phyloP scores from a whole-genome alignment of 2,888 invertebrate species.

The Cordylochernes scorpioides region DNA sequence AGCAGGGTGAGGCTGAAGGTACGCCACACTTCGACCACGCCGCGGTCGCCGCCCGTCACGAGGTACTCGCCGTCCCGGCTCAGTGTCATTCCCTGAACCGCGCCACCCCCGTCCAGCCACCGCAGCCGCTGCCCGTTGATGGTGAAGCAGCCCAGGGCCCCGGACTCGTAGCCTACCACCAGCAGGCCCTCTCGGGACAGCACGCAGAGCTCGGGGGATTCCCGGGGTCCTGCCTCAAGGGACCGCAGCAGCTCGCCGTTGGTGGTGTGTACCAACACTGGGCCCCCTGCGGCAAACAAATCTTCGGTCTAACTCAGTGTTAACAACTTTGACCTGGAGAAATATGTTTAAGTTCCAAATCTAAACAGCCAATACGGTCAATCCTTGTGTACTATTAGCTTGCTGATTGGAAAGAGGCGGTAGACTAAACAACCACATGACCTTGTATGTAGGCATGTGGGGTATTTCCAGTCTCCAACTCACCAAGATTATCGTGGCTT shows the following conservation, averaged over 20 bases:
- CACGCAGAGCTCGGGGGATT: constrained; percentile 56
- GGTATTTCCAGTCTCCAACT: too few species aligned
- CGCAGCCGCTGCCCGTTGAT: constrained; percentile 70
- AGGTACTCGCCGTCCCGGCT: constrained; percentile 96
- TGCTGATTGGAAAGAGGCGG: too few species aligned
- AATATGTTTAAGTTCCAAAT: too few species aligned
- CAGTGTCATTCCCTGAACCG: too few species aligned
- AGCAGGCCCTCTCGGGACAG: constrained; percentile 89
- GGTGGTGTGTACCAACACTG: constrained; percentile 87
- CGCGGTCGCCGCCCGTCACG: constrained; percentile 86
- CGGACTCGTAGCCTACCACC: constrained; percentile 70
- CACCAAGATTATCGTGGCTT: too few species aligned
- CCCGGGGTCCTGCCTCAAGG: constrained; percentile 47
- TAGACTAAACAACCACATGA: too few species aligned
- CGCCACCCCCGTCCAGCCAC: too few species aligned
- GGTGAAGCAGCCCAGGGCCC: constrained; percentile 74
- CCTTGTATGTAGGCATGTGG: too few species aligned
- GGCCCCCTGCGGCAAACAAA: constrained; percentile 54
- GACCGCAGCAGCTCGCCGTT: constrained; percentile 82
- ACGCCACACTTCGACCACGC: constrained; percentile 93
- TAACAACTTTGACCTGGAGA: too few species aligned
- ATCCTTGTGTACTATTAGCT: too few species aligned
- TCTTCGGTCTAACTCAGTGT: too few species aligned
- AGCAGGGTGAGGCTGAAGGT: constrained; percentile 85
- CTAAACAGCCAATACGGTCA: too few species aligned